Percentiles rank a stretch among this genome's conserved stretches.
These are phyloP conservation scores for Rhineura floridana DNA, from an alignment of 2,113 vertebrate genomes.

Conservation along the genomic window DNA sequence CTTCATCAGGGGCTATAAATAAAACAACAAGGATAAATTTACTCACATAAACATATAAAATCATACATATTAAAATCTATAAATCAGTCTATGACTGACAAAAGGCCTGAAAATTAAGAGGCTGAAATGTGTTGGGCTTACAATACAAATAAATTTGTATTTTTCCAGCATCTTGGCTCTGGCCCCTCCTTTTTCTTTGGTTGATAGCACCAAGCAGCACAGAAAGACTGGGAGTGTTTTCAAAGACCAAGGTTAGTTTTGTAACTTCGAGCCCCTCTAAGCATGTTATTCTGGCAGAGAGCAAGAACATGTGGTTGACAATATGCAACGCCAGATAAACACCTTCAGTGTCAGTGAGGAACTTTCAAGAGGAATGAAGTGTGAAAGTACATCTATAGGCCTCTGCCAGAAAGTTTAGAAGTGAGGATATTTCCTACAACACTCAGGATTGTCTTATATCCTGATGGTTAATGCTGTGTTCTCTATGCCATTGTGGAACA, in stretches of 20 bases:
- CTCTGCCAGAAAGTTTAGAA: slow-evolving; percentile 51
- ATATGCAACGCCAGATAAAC: background rate
- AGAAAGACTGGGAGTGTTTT: slow-evolving; percentile 49
- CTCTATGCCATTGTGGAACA: background rate
- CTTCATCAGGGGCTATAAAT: too few species aligned
- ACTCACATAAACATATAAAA: too few species aligned
- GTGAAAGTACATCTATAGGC: slow-evolving; percentile 52
- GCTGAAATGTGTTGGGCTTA: too few species aligned
- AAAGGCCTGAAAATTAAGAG: too few species aligned
- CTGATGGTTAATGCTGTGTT: slow-evolving; percentile 21
- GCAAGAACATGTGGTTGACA: slow-evolving; percentile 17
- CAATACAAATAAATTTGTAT: too few species aligned
- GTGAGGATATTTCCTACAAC: slow-evolving; percentile 42
- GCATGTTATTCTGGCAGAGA: background rate
- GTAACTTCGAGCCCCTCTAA: slow-evolving; percentile 22
- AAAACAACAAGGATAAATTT: too few species aligned
- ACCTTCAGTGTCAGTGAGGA: slow-evolving; percentile 48
- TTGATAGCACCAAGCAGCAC: slow-evolving; percentile 26
- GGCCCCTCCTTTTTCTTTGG: too few species aligned
- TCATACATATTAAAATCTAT: too few species aligned
- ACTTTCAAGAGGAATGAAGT: slow-evolving; percentile 56
- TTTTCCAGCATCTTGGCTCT: too few species aligned
- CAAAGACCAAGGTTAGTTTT: background rate
- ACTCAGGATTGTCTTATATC: slow-evolving; percentile 19
- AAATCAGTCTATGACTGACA: too few species aligned